Percentiles rank a stretch among this genome's conserved stretches.
Conservation (phyloP, 1,140 invertebrate genomes). For the Caerostris extrusa region DNA sequence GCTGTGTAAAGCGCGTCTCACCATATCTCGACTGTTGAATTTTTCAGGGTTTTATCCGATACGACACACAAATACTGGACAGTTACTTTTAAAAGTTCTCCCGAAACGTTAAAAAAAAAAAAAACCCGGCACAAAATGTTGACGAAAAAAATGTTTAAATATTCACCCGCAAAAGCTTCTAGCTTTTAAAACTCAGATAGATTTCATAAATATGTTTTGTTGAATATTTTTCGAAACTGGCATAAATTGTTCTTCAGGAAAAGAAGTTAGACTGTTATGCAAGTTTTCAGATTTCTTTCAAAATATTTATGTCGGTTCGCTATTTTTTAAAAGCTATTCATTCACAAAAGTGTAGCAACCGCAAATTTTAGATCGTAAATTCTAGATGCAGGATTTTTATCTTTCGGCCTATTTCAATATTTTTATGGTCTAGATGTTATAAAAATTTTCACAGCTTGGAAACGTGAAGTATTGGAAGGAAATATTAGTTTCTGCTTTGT, state of each 20-base stretch:
- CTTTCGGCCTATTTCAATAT: neutral
- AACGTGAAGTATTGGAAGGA: neutral
- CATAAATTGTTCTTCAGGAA: neutral
- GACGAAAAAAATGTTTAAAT: neutral
- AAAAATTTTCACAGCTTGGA: neutral
- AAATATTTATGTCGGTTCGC: neutral
- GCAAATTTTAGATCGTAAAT: constrained; percentile 21
- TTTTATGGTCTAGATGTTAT: neutral
- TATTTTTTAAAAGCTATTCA: neutral
- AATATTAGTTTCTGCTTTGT: neutral
- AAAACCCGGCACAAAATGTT: too few species aligned
- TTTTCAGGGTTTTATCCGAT: too few species aligned
- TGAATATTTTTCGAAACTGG: neutral
- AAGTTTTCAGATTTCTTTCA: constrained; percentile 28
- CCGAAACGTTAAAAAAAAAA: too few species aligned
- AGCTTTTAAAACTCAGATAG: neutral
- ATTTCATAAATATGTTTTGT: constrained; percentile 4
- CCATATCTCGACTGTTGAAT: too few species aligned
- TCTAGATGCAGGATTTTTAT: neutral
- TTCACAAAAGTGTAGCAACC: neutral
- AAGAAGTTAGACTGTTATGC: neutral
- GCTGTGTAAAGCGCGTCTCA: too few species aligned
- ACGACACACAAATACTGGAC: too few species aligned
- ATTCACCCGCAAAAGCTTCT: neutral
- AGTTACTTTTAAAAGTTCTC: too few species aligned